phyloP scores from a whole-genome alignment of 2,797 vertebrate species.

The Acanthornis magna region DNA sequence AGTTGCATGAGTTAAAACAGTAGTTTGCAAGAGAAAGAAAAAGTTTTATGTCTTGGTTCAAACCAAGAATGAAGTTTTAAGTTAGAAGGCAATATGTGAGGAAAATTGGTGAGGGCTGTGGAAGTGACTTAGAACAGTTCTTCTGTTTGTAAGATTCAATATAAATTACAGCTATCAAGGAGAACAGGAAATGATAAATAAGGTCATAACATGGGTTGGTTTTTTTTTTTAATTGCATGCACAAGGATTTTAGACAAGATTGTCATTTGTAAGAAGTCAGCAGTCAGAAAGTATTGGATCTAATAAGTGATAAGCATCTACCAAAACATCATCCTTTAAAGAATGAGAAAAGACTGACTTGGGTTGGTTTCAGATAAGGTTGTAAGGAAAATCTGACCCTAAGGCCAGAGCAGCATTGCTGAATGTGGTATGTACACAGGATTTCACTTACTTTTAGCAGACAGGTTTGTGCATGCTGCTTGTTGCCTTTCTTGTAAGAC shows the following conservation, averaged over 20 bases:
- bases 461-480: not conserved
- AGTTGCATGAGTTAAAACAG: not conserved
- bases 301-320: not conserved
- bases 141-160: not conserved
- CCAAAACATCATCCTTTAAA: not conserved
- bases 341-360: not conserved
- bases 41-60: not conserved
- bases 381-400: conserved; percentile 1
- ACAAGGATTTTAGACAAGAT: not conserved
- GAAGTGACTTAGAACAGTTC: not conserved
- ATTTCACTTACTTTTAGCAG: not conserved
- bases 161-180: not conserved
- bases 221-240: not conserved
- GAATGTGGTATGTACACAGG: not conserved
- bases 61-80: not conserved
- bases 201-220: not conserved
- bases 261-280: not conserved
- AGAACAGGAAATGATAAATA: not conserved
- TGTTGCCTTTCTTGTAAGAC: not conserved
- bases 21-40: not conserved
- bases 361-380: not conserved
- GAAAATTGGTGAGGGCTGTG: not conserved
- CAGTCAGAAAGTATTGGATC: not conserved
- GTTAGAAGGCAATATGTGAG: not conserved
- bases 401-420: not conserved